These are phyloP conservation scores for Rhabdomys dilectus DNA, from an alignment of 2,113 vertebrate genomes.

Conservation along the genomic window DNA sequence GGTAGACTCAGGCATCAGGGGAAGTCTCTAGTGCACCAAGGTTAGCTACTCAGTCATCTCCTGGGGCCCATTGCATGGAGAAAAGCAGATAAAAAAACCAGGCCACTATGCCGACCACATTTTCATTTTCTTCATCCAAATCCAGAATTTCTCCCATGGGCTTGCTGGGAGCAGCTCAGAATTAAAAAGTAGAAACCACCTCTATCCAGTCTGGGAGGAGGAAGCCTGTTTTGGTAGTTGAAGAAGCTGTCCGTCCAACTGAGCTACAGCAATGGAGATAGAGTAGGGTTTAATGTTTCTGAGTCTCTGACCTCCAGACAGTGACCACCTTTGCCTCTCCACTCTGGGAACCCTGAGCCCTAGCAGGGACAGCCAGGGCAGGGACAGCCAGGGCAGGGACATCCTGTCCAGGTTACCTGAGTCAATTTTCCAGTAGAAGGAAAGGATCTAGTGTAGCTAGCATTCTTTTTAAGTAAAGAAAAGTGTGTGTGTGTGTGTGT, in stretches of 20 bases:
- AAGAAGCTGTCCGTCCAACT: background rate
- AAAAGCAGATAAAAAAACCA: constrained; percentile 30
- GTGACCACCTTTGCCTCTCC: background rate
- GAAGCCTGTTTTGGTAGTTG: fast-evolving
- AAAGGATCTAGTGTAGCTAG: background rate
- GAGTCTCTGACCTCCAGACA: background rate
- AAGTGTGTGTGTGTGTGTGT: background rate
- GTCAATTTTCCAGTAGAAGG: background rate
- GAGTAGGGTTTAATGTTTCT: background rate
- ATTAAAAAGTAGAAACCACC: constrained; percentile 7
- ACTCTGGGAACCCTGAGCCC: background rate
- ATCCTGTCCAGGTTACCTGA: background rate
- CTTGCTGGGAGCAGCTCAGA: background rate
- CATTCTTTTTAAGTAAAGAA: constrained; percentile 22
- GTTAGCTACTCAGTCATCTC: constrained; percentile 56
- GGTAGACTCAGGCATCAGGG: background rate
- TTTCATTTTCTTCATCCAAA: constrained; percentile 50
- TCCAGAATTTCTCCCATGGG: constrained; percentile 48
- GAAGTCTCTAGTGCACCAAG: background rate
- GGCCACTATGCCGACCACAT: constrained; percentile 43
- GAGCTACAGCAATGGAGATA: too few species aligned
- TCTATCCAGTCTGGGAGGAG: background rate
- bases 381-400: too few species aligned
- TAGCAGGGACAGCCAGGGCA: background rate
- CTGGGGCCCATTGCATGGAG: background rate